Percentiles rank a stretch among this genome's conserved stretches.
Evolutionary conservation across 2,888 invertebrate species (phyloP).

Genomic region (Leptopilina myrica): DNA sequence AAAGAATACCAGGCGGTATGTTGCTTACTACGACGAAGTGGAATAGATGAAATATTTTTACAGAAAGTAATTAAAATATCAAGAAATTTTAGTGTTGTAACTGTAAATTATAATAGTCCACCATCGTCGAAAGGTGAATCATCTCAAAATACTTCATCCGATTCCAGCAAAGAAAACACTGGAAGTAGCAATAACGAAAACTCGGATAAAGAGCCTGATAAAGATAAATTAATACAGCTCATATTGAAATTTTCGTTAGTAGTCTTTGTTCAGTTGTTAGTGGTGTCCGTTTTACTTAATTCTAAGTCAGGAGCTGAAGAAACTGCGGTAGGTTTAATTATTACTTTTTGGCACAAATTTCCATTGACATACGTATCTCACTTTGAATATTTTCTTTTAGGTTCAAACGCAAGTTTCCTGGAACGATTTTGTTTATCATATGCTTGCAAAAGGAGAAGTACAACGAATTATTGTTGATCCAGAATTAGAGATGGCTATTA

Average conservation of each 20-base stretch:
- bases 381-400: neutral
- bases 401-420: conserved; percentile 84
- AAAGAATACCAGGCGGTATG: conserved; percentile 81
- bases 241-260: conserved; percentile 53
- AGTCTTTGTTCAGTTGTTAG: neutral
- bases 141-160: neutral
- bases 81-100: conserved; percentile 15
- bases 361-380: neutral
- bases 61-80: conserved; percentile 5
- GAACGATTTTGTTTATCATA: conserved; percentile 97
- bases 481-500: conserved; percentile 90
- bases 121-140: neutral
- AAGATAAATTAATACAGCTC: conserved; percentile 52
- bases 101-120: neutral
- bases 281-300: neutral
- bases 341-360: conserved; percentile 14
- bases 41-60: conserved; percentile 33
- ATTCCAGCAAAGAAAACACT: conserved; percentile 55
- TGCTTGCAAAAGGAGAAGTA: conserved; percentile 96
- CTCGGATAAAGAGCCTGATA: conserved; percentile 51
- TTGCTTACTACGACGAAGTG: conserved; percentile 57
- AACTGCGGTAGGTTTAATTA: conserved; percentile 37
- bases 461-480: conserved; percentile 91
- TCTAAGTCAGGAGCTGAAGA: conserved; percentile 23
- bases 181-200: conserved; percentile 55